These are phyloP conservation scores for Mythimna lalbum DNA, from an alignment of 2,888 invertebrate species.

Conservation along the genomic window DNA sequence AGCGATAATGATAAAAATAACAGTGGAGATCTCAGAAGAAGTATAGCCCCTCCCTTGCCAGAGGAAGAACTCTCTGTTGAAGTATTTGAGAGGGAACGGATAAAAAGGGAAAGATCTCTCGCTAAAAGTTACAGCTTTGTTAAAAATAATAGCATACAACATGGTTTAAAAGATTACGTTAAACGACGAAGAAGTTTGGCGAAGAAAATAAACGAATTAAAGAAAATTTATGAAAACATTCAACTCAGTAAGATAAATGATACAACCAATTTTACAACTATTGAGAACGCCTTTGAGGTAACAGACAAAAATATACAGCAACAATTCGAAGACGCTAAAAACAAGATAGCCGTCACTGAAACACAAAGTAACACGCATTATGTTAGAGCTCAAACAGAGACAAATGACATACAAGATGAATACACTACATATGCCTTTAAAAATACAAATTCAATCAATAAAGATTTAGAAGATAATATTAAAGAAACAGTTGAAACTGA, in stretches of 20 bases:
- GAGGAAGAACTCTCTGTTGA: not conserved
- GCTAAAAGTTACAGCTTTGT: not conserved
- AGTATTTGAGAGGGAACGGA: constrained; percentile 4
- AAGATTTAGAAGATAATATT: not conserved
- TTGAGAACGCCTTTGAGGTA: not conserved
- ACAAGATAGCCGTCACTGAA: not conserved
- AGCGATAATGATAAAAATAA: not conserved
- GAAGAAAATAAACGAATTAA: not conserved
- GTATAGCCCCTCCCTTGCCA: not conserved
- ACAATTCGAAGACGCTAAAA: not conserved
- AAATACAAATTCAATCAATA: not conserved
- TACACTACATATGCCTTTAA: too few relatives aligned
- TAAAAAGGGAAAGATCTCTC: too few relatives aligned
- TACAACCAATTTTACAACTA: not conserved
- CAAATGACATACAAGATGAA: not conserved
- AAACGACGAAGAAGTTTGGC: not conserved
- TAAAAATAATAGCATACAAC: too few relatives aligned
- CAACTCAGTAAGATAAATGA: not conserved
- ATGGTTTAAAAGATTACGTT: not conserved
- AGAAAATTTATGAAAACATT: not conserved
- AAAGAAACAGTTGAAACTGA: not conserved
- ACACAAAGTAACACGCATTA: not conserved
- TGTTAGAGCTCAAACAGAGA: not conserved
- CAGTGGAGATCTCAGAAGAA: not conserved
- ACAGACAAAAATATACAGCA: not conserved